Percentiles rank a stretch among this genome's conserved stretches.
Evolutionary conservation across 2,888 invertebrate species (phyloP).

Genomic region (Gandaritis pyraliata): DNA sequence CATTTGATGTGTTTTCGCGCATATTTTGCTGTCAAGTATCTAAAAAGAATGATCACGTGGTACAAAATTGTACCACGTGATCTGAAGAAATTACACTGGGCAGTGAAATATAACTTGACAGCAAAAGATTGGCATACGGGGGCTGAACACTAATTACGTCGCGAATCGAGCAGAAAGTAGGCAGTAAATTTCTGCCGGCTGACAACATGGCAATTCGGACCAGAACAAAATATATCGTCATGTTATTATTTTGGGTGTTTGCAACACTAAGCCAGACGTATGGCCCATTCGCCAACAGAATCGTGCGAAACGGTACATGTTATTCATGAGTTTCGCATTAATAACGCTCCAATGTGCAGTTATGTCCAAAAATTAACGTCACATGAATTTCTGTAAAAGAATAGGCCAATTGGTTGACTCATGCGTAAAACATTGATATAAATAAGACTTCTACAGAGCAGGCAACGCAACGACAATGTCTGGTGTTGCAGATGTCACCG

Average conservation of each 20-base stretch:
- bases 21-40: too few species aligned
- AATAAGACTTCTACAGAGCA: neutral
- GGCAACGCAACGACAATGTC: too few species aligned
- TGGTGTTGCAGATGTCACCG: too few species aligned
- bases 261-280: conserved; percentile 79
- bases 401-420: conserved; percentile 29
- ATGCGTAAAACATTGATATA: neutral
- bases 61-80: too few species aligned
- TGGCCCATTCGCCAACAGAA: conserved; percentile 75
- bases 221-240: conserved; percentile 64
- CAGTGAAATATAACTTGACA: too few species aligned
- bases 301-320: conserved; percentile 68
- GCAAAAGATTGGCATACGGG: too few species aligned
- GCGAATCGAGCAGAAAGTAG: conserved; percentile 37
- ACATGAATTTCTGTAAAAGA: conserved; percentile 43
- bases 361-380: conserved; percentile 63
- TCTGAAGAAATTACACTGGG: too few species aligned
- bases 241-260: conserved; percentile 78
- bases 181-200: conserved; percentile 37
- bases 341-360: conserved; percentile 67
- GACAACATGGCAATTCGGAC: conserved; percentile 32
- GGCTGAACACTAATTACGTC: conserved; percentile 6
- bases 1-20: too few species aligned
- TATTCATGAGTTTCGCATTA: conserved; percentile 73
- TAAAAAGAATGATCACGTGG: too few species aligned